Percentiles rank a stretch among this genome's conserved stretches.
These are phyloP conservation scores for Troides oblongomaculatus DNA, from an alignment of 2,888 invertebrate species.

Conservation along the genomic window DNA sequence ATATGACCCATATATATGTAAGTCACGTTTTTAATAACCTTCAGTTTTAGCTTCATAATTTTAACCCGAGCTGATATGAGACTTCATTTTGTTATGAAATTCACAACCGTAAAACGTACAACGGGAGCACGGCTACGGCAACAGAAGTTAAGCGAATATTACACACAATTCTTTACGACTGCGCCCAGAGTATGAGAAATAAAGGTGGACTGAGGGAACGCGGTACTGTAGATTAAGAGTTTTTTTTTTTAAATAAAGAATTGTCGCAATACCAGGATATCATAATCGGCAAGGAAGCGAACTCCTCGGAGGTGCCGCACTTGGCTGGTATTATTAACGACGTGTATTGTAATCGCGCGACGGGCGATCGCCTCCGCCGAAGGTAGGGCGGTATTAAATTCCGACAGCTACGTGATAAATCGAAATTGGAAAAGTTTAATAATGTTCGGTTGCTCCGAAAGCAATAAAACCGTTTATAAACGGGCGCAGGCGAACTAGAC, in stretches of 20 bases:
- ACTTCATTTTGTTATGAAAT: constrained; percentile 76
- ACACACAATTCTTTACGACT: constrained; percentile 28
- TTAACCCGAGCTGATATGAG: constrained; percentile 75
- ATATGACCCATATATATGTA: constrained; percentile 74
- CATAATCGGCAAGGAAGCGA: constrained; percentile 52
- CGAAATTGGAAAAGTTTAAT: constrained; percentile 82
- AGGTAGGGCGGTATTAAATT: constrained; percentile 81
- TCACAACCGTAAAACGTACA: constrained; percentile 53
- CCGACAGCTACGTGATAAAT: constrained; percentile 81
- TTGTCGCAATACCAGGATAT: constrained; percentile 33
- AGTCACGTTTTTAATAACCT: constrained; percentile 80
- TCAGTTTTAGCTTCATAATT: constrained; percentile 80
- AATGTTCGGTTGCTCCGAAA: constrained; percentile 81
- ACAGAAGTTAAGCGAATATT: constrained; percentile 33
- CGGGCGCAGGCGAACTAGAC: constrained; percentile 79
- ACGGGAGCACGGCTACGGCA: constrained; percentile 34
- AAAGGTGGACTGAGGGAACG: constrained; percentile 7
- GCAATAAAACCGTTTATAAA: constrained; percentile 81
- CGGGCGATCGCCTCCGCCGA: constrained; percentile 79
- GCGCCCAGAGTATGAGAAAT: constrained; percentile 28
- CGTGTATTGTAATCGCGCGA: constrained; percentile 80
- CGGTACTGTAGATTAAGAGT: constrained; percentile 14
- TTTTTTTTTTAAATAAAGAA: constrained; percentile 20
- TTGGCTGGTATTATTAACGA: constrained; percentile 76
- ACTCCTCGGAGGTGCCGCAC: constrained; percentile 49